Base-by-base conservation (phyloP, 1,140 invertebrate genomes). In the Trichonephila clavata region DNA sequence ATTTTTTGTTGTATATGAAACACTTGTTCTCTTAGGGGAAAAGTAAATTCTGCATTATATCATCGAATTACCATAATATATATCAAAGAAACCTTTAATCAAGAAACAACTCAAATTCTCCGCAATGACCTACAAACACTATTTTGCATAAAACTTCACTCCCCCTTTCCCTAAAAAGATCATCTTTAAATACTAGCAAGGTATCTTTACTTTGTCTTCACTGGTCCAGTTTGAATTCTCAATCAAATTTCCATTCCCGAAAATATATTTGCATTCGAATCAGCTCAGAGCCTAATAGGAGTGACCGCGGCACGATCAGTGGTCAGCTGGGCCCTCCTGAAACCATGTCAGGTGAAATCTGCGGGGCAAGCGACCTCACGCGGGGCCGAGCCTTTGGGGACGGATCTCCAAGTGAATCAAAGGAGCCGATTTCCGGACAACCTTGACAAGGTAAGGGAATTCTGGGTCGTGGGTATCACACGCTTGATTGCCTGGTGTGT, bases 381-480 rank as follows among this genome's bases (percentile, higher is more conserved):
- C 60, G 59, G 86, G 61, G 59, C 86, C 63, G 39, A 68, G 32
- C 86, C 86, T 21, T 88, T 71, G 86, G 86, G 86, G 21, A 88
- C 63, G 86, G 86, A 88, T 88, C 61, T 71, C 21, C 50, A 16
- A 24, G 32, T 63, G 32, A 39, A 68, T 65, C 61, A 88, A 88
- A 88, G 86, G 32, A 24, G 63, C 86, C 86, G 86, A 88, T 88
- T 88, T 88, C 86, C 86, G 86, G 86, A 88, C 86, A 68, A 88
- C 86, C 86, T 88, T 88, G 86, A 88, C 86, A 88, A 88, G 86
- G 86, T 71, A 71, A 88, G 86, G 61, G 61, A 59, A 61, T 88
- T 88, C 86, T 88, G 86, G 86, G 86, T 88, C 86, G 86, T 65
- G 61, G n/a, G 59, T 88, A 88, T 88, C 86, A 88, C 86, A 88